phyloP scores from a whole-genome alignment of 2,888 invertebrate genomes.

The Anthrax anthrax region DNA sequence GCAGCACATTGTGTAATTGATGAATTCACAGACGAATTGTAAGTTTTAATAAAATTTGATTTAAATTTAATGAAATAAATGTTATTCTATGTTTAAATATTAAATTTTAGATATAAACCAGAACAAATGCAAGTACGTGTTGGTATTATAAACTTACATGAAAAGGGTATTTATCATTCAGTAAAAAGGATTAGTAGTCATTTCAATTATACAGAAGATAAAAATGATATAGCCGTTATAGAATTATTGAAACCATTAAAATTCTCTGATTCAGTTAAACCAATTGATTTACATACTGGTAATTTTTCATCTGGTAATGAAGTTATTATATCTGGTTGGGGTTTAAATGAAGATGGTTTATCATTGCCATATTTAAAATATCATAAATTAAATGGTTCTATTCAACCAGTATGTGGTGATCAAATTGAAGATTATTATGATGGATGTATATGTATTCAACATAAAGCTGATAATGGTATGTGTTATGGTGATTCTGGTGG shows the following conservation, averaged over 20 bases:
- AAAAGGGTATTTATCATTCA: conserved; percentile 21
- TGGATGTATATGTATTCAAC: conserved; percentile 17
- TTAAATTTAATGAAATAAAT: conserved; percentile 16
- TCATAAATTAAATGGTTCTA: conserved; percentile 6
- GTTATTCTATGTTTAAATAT: conserved; percentile 13
- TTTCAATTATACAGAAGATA: conserved; percentile 14
- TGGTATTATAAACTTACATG: conserved; percentile 22
- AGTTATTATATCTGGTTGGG: conserved; percentile 26
- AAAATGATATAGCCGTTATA: conserved; percentile 24
- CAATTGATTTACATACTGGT: conserved; percentile 17
- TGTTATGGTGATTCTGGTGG: too few species aligned
- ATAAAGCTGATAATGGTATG: conserved; percentile 3
- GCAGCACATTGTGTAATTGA: conserved; percentile 22
- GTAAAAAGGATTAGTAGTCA: conserved; percentile 21
- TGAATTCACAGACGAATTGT: too few species aligned
- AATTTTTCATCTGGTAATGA: conserved; percentile 17
- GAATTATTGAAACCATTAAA: conserved; percentile 19
- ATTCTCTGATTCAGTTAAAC: conserved; percentile 15
- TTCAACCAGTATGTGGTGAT: neutral
- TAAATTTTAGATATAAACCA: too few species aligned
- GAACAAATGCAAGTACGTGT: conserved; percentile 15
- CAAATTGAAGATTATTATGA: neutral
- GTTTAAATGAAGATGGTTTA: conserved; percentile 16
- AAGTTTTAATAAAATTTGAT: too few species aligned
- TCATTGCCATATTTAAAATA: conserved; percentile 20